phyloP scores from a whole-genome alignment of 2,888 invertebrate species.

The Drosophila ezoana region DNA sequence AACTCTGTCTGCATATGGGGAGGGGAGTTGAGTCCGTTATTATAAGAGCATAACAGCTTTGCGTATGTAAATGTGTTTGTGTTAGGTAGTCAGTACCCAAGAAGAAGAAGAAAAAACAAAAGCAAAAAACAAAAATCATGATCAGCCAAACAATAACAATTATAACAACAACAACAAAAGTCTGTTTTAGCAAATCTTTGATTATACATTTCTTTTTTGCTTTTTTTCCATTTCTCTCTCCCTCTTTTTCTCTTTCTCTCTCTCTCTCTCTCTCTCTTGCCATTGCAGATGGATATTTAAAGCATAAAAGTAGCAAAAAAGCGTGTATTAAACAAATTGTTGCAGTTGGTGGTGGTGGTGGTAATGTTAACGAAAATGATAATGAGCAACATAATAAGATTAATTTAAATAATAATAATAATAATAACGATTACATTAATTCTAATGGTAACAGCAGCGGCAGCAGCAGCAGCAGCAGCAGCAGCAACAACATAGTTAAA shows the following conservation, averaged over 20 bases:
- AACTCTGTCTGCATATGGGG: slow-evolving; percentile 12
- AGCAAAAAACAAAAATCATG: slow-evolving; percentile 21
- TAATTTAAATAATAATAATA: slow-evolving; percentile 32
- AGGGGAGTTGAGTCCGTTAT: slow-evolving; percentile 1
- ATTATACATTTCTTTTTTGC: slow-evolving; percentile 65
- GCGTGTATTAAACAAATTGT: slow-evolving; percentile 62
- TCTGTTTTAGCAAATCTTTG: slow-evolving; percentile 49
- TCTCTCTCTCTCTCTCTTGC: slow-evolving; percentile 46
- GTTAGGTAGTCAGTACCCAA: slow-evolving; percentile 7
- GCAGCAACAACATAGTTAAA: slow-evolving; percentile 75
- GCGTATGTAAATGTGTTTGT: not conserved
- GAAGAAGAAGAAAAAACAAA: slow-evolving; percentile 6
- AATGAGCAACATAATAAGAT: slow-evolving; percentile 40
- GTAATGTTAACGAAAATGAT: slow-evolving; percentile 19
- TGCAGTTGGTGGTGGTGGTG: slow-evolving; percentile 41
- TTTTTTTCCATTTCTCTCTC: slow-evolving; percentile 62
- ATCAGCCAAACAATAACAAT: slow-evolving; percentile 15
- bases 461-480: too few relatives aligned
- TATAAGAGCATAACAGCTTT: slow-evolving; percentile 3
- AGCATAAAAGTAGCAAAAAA: slow-evolving; percentile 74
- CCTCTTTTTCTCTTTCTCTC: slow-evolving; percentile 31
- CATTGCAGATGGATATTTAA: slow-evolving; percentile 82
- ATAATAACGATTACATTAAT: slow-evolving; percentile 27
- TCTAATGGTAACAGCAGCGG: slow-evolving; percentile 31
- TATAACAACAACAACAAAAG: slow-evolving; percentile 19